Evolutionary conservation across 1,140 invertebrate species (phyloP), one percentile per base, ranked within the genome.

Genomic region (Leucophenga varia): DNA sequence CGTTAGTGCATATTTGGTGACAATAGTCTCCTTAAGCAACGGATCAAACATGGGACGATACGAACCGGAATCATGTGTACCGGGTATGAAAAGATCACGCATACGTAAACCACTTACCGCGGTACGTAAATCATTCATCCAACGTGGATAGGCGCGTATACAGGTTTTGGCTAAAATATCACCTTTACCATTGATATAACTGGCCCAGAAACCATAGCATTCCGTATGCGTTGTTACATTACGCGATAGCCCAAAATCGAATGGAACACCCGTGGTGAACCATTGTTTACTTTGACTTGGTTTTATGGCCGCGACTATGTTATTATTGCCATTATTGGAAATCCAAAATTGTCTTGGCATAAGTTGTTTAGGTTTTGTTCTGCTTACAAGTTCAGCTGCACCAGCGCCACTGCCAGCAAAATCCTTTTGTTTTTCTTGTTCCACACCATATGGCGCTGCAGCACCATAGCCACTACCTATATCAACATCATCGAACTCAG

Each of bases 31-130:
- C 1, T 52, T 54, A 2, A 51, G 41, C 12, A 59, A 34, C 0
- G 64, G 54, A 20, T 74, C 60, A 25, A 76, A 64, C 52, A 79
- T 75, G n/a, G 74, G 59, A 3, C 72, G 65, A 55, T 82, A 84
- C 2, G 81, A 77, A 9, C 81, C 83, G 2, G 85, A 82, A 51
- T 86, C 81, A 52, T 86, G 84, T 3, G 82, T 82, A 9, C 84
- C 84, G 0, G 84, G 84, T 38, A 86, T 65, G 47, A 84, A 82
- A 2, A 85, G 52, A 39, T 83, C 76, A 8, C 74, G 60, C 22
- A 86, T 51, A 30, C 61, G 71, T 22, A 77, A 44, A 13, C 64
- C 52, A 0, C 74, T 76, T 2, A 84, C 54, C 3, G 55, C 54
- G 1, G 71, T 14, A 14, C 60, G 72, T 46, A 76, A 63, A 8